Evolutionary conservation across 2,888 invertebrate species (phyloP).

Genomic region (Tetragonisca angustula): DNA sequence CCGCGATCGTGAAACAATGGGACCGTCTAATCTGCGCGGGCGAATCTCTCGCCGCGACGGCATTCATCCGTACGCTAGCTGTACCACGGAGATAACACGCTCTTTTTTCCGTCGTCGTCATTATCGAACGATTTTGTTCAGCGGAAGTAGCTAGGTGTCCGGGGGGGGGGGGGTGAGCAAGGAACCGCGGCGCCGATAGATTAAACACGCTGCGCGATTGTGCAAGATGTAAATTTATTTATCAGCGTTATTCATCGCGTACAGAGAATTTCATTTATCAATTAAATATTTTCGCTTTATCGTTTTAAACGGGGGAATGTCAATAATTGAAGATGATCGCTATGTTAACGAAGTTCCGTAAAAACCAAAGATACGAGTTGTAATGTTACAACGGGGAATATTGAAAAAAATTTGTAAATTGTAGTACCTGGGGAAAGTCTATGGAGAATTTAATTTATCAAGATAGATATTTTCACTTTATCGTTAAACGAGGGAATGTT

Average conservation of each 20-base stretch:
- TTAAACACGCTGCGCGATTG: neutral
- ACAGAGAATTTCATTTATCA: neutral
- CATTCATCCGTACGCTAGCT: slow-evolving; percentile 34
- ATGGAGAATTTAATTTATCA: too few species aligned
- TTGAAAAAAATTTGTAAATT: too few species aligned
- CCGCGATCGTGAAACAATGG: slow-evolving; percentile 56
- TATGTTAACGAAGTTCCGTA: too few species aligned
- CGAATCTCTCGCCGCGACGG: slow-evolving; percentile 44
- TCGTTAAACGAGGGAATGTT: too few species aligned
- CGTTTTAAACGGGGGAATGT: too few species aligned
- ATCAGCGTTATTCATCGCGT: neutral
- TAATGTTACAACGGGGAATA: too few species aligned
- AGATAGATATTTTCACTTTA: too few species aligned
- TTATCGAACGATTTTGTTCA: slow-evolving; percentile 28
- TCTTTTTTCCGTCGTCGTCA: slow-evolving; percentile 39
- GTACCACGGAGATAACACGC: slow-evolving; percentile 46
- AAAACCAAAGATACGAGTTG: too few species aligned
- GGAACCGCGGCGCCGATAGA: neutral
- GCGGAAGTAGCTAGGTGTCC: neutral
- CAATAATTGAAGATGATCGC: too few species aligned
- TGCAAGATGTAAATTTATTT: slow-evolving; percentile 5
- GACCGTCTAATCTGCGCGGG: slow-evolving; percentile 42
- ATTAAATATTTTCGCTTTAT: neutral
- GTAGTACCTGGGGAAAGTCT: too few species aligned
- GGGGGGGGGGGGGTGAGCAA: neutral